Conservation (phyloP, 2,113 vertebrate genomes). For the Mixornis gularis region DNA sequence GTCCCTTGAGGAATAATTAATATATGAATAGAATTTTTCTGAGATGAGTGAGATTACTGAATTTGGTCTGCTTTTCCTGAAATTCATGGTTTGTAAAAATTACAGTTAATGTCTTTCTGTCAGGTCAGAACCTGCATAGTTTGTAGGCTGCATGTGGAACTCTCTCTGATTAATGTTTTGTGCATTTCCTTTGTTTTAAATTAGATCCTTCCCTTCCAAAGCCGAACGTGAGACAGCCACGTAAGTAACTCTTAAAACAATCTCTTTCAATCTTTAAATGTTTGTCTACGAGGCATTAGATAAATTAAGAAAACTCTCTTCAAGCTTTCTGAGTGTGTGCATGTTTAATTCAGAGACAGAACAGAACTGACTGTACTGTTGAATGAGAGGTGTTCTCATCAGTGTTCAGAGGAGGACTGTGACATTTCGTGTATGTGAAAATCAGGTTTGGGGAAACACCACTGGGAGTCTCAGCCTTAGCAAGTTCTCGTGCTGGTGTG, state of each 20-base stretch:
- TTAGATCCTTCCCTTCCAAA: slow-evolving; percentile 51
- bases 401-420: background rate
- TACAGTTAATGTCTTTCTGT: background rate
- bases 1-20: background rate
- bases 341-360: background rate
- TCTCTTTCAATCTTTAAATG: background rate
- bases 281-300: background rate
- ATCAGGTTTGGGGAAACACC: background rate
- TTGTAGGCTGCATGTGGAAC: background rate
- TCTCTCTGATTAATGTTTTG: slow-evolving; percentile 28
- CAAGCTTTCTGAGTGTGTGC: background rate
- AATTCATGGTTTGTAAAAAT: background rate
- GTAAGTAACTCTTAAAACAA: slow-evolving; percentile 63
- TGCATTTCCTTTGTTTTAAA: slow-evolving; percentile 26
- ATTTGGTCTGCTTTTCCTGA: background rate
- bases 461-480: background rate
- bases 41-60: background rate
- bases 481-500: background rate
- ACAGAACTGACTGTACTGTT: background rate
- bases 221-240: slow-evolving; percentile 52
- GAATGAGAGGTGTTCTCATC: background rate
- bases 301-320: background rate
- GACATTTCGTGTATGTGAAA: background rate
- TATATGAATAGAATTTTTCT: background rate
- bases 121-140: background rate